Conservation (phyloP, 1,140 invertebrate species). For the Oedothorax gibbosus region DNA sequence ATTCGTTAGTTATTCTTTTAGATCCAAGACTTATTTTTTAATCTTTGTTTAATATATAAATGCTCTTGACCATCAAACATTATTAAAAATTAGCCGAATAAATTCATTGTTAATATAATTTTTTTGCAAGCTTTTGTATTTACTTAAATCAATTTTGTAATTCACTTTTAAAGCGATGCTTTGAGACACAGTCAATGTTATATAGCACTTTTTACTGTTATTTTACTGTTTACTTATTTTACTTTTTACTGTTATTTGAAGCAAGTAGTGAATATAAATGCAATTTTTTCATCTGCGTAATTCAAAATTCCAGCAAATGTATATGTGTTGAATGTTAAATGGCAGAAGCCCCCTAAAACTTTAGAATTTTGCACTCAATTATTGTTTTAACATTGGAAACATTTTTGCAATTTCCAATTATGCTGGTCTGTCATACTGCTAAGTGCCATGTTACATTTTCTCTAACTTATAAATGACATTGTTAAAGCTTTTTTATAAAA, state of each 20-base stretch:
- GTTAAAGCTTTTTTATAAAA: conserved; percentile 43
- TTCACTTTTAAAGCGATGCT: too few species aligned
- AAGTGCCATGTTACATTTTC: conserved; percentile 48
- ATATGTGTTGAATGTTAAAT: not conserved
- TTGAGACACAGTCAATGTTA: too few species aligned
- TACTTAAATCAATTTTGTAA: too few species aligned
- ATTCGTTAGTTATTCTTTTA: too few species aligned
- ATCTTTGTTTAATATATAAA: too few species aligned
- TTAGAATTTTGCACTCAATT: not conserved
- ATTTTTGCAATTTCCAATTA: conserved; percentile 19
- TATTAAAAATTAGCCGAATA: too few species aligned
- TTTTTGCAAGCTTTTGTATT: too few species aligned
- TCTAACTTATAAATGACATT: conserved; percentile 42
- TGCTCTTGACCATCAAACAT: too few species aligned
- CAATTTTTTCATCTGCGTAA: not conserved
- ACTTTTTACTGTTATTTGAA: not conserved
- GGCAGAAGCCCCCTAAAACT: not conserved
- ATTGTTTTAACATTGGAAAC: not conserved
- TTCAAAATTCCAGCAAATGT: not conserved
- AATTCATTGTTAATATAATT: too few species aligned
- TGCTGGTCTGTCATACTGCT: conserved; percentile 27
- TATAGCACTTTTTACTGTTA: too few species aligned
- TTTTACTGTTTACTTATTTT: not conserved
- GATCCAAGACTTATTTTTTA: too few species aligned
- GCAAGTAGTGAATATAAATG: not conserved